Percentiles rank a stretch among this genome's conserved stretches.
These are phyloP conservation scores for Diadema setosum DNA, from an alignment of 35 echinoderm and acorn worm genomes.

Conservation along the genomic window DNA sequence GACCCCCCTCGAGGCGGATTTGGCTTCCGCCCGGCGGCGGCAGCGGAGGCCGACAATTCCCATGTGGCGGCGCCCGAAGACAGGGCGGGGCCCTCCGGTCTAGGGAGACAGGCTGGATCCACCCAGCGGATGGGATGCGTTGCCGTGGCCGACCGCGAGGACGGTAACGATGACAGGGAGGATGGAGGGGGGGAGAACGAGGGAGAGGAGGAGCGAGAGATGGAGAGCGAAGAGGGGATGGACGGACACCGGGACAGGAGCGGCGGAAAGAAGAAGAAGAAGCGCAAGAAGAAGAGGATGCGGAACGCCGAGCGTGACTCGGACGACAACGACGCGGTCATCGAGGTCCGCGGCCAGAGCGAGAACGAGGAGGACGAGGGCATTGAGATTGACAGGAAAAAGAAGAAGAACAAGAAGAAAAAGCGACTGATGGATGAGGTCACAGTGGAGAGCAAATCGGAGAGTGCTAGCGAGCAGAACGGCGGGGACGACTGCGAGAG, in stretches of 20 bases:
- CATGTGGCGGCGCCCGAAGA: neutral
- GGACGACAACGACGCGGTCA: neutral
- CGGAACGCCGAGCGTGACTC: neutral
- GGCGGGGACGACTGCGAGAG: neutral
- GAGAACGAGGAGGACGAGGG: neutral
- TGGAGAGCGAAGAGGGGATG: neutral
- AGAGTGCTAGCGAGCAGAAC: neutral
- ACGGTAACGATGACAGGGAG: neutral
- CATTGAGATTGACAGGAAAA: neutral
- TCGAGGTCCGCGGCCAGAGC: neutral
- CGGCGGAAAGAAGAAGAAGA: neutral
- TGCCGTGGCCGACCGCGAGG: too few species aligned
- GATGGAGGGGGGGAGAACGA: neutral
- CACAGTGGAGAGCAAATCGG: neutral
- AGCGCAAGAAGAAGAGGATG: neutral
- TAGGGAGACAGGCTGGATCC: too few species aligned
- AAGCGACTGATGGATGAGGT: neutral
- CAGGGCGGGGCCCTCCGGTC: neutral
- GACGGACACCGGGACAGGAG: neutral
- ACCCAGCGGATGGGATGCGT: too few species aligned
- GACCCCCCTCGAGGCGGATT: neutral
- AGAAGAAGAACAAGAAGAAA: slow-evolving; percentile 24
- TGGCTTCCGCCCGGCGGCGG: neutral
- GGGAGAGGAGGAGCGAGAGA: neutral
- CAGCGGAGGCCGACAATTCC: neutral